phyloP scores from a whole-genome alignment of 2,113 vertebrate species.

The Polypterus bichir region DNA sequence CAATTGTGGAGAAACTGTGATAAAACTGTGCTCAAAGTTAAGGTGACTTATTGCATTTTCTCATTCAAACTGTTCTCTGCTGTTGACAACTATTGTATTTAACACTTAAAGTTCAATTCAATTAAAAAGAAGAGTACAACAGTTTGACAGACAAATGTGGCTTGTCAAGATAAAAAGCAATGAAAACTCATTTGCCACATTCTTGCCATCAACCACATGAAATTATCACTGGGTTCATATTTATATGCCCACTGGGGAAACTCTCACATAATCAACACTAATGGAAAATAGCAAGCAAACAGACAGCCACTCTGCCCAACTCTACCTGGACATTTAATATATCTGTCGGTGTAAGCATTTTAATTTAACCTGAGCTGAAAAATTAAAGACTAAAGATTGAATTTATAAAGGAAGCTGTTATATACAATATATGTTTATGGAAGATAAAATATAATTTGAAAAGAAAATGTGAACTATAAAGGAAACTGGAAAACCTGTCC shows the following conservation, averaged over 20 bases:
- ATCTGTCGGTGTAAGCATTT: neutral
- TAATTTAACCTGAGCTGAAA: neutral
- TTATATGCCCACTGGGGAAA: conserved; percentile 12
- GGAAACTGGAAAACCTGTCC: no score
- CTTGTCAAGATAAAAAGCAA: conserved; percentile 27
- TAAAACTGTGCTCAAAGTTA: neutral
- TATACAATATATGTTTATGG: no score
- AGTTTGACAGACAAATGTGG: conserved; percentile 21
- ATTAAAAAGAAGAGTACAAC: conserved; percentile 23
- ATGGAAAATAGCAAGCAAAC: conserved; percentile 22
- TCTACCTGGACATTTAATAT: neutral
- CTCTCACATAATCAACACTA: conserved; percentile 28
- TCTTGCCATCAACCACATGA: conserved; percentile 23
- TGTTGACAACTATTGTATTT: conserved; percentile 9
- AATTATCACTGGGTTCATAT: conserved; percentile 22
- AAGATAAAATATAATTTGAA: no score
- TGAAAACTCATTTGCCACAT: conserved; percentile 15
- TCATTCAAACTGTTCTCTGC: conserved; percentile 22
- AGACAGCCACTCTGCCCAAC: neutral
- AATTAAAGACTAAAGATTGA: neutral
- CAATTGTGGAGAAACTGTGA: no score
- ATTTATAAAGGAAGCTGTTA: no score
- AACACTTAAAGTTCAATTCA: conserved; percentile 25
- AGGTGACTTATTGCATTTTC: neutral
- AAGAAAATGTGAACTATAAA: no score